These are phyloP conservation scores for Drosophila vallismaia DNA, from an alignment of 2,888 invertebrate species.

Conservation along the genomic window DNA sequence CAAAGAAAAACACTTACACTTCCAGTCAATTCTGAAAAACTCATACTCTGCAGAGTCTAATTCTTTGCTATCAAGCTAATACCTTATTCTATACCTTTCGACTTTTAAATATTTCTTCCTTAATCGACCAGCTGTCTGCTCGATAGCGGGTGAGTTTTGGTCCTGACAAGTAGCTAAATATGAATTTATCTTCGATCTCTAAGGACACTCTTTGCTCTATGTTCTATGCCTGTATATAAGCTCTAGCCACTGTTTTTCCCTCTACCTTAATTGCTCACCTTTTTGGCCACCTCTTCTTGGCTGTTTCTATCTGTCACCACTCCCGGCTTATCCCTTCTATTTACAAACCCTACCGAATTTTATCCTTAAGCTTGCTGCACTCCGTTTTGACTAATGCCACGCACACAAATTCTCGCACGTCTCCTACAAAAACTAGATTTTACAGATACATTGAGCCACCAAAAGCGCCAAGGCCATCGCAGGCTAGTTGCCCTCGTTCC, in stretches of 20 bases:
- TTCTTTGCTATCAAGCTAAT: conserved; percentile 31
- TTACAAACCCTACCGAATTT: background rate
- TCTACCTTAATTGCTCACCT: conserved; percentile 19
- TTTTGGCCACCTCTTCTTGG: conserved; percentile 29
- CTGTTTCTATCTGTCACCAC: conserved; percentile 15
- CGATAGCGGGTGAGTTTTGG: conserved; percentile 84
- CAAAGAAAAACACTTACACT: conserved; percentile 29
- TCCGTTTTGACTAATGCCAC: conserved; percentile 67
- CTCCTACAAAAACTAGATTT: conserved; percentile 82
- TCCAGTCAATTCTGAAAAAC: conserved; percentile 17
- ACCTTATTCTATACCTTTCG: conserved; percentile 35
- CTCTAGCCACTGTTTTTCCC: background rate
- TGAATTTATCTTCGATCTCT: conserved; percentile 16
- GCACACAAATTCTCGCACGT: conserved; percentile 58
- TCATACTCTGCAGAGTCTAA: conserved; percentile 19
- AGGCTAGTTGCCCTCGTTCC: conserved; percentile 76
- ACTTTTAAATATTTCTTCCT: conserved; percentile 54
- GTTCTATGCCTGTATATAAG: conserved; percentile 5
- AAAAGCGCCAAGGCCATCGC: conserved; percentile 78
- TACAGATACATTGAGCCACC: conserved; percentile 84
- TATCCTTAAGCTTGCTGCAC: conserved; percentile 54
- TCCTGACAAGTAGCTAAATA: conserved; percentile 24
- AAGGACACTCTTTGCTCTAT: conserved; percentile 22
- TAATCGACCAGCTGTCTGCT: conserved; percentile 84
- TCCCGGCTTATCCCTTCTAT: background rate